Conservation (phyloP, 2,113 vertebrate species). For the Meles meles region DNA sequence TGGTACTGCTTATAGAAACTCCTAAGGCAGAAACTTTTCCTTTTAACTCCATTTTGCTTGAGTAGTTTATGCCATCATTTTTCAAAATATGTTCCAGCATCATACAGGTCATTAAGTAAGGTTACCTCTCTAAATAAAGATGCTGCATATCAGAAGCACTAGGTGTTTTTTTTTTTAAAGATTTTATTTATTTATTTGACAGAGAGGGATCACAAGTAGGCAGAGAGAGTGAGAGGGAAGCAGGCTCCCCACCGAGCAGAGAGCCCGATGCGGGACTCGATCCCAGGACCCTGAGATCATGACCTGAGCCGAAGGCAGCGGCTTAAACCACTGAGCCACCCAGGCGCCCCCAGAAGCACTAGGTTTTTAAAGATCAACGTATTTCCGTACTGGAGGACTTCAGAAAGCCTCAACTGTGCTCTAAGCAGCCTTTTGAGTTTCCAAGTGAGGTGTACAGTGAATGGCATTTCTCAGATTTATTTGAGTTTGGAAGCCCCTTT, state of each 20-base stretch:
- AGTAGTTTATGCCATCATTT: neutral
- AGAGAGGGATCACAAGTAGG: too few species aligned
- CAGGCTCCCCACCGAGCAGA: too few species aligned
- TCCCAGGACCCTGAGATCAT: too few species aligned
- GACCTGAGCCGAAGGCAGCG: too few species aligned
- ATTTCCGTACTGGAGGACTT: neutral
- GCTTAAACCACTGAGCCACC: too few species aligned
- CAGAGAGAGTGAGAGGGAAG: too few species aligned
- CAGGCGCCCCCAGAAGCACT: neutral
- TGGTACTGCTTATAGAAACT: neutral
- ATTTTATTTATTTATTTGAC: too few species aligned
- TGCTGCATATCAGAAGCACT: neutral
- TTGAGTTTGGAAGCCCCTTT: neutral
- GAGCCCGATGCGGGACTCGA: too few species aligned
- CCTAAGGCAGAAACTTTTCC: neutral
- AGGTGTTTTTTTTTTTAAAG: too few species aligned
- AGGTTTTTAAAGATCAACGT: neutral
- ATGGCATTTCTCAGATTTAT: neutral
- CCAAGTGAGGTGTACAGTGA: neutral
- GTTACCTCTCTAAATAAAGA: neutral
- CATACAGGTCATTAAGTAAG: neutral
- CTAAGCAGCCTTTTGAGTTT: neutral
- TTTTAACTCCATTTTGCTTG: neutral
- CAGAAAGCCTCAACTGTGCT: neutral
- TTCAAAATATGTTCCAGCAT: neutral